Conservation (phyloP, 2,113 vertebrate genomes). For the Eulacestoma nigropectus region DNA sequence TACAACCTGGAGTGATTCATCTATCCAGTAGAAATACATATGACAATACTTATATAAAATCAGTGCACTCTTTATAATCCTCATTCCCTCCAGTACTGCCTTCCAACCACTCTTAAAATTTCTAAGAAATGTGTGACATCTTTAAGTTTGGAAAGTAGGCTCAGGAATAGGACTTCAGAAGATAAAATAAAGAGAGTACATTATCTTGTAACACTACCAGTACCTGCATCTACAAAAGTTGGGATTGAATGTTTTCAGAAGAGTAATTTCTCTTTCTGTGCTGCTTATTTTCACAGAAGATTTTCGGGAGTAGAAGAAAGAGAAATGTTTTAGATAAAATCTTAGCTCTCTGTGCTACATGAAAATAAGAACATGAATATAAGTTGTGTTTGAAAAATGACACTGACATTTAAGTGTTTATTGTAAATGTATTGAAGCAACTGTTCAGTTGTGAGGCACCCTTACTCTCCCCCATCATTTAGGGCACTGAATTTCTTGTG, state of each 20-base stretch:
- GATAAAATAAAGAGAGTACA: not conserved
- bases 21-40: not conserved
- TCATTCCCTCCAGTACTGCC: not conserved
- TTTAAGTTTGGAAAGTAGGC: not conserved
- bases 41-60: not conserved
- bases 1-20: not conserved
- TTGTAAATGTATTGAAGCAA: not conserved
- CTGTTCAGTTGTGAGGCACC: not conserved
- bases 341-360: not conserved
- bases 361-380: not conserved
- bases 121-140: not conserved
- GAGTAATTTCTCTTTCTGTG: not conserved
- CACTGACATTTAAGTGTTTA: not conserved
- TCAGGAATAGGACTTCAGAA: not conserved
- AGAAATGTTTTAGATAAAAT: not conserved
- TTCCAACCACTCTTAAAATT: not conserved
- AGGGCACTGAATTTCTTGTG: not conserved
- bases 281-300: not conserved
- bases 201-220: not conserved
- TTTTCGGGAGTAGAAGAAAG: not conserved
- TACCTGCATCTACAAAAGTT: not conserved
- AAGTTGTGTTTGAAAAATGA: not conserved
- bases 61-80: not conserved
- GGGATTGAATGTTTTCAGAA: not conserved
- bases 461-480: not conserved